Conservation (phyloP, 2,797 vertebrate species). For the Sitta carolinensis region DNA sequence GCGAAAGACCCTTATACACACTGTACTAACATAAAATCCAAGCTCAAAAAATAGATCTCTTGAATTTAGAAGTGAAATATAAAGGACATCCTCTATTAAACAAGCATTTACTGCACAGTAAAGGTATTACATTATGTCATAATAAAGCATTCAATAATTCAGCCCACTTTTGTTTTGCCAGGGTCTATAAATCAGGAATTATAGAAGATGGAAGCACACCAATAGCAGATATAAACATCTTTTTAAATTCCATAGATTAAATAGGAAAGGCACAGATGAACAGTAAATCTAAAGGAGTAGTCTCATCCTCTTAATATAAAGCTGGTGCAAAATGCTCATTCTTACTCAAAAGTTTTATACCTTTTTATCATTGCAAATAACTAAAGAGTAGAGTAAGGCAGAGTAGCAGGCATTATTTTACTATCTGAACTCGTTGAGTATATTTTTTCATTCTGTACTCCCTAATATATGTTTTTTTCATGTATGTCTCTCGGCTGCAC, state of each 20-base stretch:
- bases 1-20: neutral
- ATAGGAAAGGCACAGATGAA: neutral
- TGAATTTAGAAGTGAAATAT: neutral
- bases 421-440: neutral
- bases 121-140: neutral
- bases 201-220: neutral
- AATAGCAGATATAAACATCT: neutral
- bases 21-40: neutral
- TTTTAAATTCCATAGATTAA: neutral
- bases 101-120: neutral
- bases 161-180: neutral
- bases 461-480: neutral
- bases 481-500: neutral
- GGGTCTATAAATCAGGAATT: conserved; percentile 9
- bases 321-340: neutral
- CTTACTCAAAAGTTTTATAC: neutral
- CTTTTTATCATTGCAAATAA: neutral
- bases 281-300: neutral
- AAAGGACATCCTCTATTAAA: neutral
- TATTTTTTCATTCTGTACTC: neutral
- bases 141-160: conserved; percentile 20
- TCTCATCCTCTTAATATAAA: neutral
- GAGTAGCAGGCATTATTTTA: neutral
- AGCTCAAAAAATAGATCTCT: neutral
- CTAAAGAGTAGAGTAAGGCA: neutral